Base-by-base conservation (phyloP, 2,888 invertebrate genomes). In the Ophraella communa region DNA sequence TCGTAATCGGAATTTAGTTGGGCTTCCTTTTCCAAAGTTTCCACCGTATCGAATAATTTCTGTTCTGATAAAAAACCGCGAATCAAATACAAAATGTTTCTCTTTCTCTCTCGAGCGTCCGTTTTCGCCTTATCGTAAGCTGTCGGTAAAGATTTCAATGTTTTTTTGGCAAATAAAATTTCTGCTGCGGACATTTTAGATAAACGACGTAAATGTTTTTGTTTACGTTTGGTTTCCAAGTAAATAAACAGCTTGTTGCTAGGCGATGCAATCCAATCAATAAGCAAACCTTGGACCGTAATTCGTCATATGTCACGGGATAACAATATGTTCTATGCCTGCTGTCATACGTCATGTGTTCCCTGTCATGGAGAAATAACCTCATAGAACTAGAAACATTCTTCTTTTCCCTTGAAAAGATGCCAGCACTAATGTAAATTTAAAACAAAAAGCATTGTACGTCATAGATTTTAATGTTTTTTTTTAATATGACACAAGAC, bases 11-110 rank as follows among this genome's bases (percentile, higher is more conserved):
- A 85, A 0, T 89, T 85, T 8, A 95, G 83, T 44, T 87, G 88
- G 0, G 94, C 92, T 81, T 96, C 96, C 18, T 84, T 82, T 23
- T 84, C 84, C 64, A 96, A 84, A 8, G 84, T 79, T 56, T 90
- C 87, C 0, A 90, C 90, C 0, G 91, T 84, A 65, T 88, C 86
- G 65, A 82, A 80, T 62, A 85, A 86, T 47, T 91, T 89, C 74
- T 89, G 87, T 72, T 90, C 90, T 71, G 84, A 83, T 69, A 93
- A 82, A 83, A 88, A 92, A 10, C 87, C 86, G 49, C 86, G 83
- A 68, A 93, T 88, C 61, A 94, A 81, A 78, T 91, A 88, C 10
- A 89, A 77, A 24, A 88, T 78, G 75, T 84, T 84, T 59, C 84
- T 81, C 55, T 84, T 85, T 11, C 87, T 71, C 56, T 83, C 82